A percentile compares a stretch with the other conserved stretches of the same genome.
These are phyloP conservation scores for Eupsilia transversa DNA, from an alignment of 2,888 invertebrate species.

Conservation along the genomic window DNA sequence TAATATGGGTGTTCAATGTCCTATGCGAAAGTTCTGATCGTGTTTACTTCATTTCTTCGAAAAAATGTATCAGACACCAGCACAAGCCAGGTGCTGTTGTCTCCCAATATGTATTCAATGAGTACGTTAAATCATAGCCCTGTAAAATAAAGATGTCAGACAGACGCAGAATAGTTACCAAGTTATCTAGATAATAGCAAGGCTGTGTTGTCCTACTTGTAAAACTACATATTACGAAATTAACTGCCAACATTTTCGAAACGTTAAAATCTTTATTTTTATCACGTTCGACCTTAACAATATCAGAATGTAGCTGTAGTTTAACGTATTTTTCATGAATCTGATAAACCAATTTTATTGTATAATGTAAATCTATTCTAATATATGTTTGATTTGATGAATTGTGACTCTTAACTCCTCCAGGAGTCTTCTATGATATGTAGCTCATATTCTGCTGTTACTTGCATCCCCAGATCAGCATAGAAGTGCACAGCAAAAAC, in stretches of 20 bases:
- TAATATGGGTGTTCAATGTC: background rate
- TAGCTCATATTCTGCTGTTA: background rate
- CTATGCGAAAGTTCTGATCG: background rate
- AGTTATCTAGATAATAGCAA: constrained; percentile 49
- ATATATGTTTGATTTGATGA: background rate
- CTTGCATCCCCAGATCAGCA: background rate
- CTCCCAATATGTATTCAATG: constrained; percentile 12
- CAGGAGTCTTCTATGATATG: background rate
- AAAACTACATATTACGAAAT: constrained; percentile 49
- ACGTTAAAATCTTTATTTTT: constrained; percentile 46
- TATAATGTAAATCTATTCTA: too few relatives aligned
- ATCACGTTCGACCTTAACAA: constrained; percentile 35
- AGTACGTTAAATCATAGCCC: background rate
- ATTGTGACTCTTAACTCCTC: background rate
- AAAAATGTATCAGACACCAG: background rate
- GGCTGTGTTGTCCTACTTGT: constrained; percentile 49
- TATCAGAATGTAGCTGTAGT: background rate
- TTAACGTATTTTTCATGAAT: constrained; percentile 24
- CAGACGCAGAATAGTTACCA: constrained; percentile 42
- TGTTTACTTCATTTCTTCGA: background rate
- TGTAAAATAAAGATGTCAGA: constrained; percentile 30
- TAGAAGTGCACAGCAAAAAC: background rate
- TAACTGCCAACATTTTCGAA: constrained; percentile 35
- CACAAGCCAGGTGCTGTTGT: constrained; percentile 4
- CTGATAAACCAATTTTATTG: constrained; percentile 3